Percentiles rank a stretch among this genome's conserved stretches.
Evolutionary conservation across 2,797 vertebrate genomes (phyloP).

Genomic region (Clamator glandarius): DNA sequence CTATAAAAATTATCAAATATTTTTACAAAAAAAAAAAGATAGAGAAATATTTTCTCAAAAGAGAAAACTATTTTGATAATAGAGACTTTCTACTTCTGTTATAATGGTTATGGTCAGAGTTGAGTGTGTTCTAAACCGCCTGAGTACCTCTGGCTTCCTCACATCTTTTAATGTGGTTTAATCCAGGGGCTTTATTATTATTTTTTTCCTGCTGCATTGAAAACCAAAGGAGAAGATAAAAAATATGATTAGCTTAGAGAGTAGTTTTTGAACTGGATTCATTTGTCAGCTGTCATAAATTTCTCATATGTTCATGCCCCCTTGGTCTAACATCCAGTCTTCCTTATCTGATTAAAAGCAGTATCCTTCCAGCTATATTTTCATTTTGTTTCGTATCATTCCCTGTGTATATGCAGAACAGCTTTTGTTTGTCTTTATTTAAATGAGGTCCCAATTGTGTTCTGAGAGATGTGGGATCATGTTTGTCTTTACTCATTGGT

Average conservation of each 20-base stretch:
- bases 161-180: background rate
- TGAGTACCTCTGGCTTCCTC: background rate
- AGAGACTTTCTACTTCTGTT: background rate
- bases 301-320: background rate
- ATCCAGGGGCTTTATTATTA: background rate
- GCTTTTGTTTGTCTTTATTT: background rate
- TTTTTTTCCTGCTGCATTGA: background rate
- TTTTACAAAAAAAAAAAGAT: background rate
- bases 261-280: slow-evolving; percentile 2
- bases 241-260: background rate
- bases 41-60: background rate
- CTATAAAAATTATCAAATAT: background rate
- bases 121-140: background rate
- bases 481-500: background rate
- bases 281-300: slow-evolving; percentile 25
- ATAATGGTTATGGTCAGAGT: background rate
- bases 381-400: background rate
- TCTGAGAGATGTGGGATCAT: background rate
- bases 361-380: background rate
- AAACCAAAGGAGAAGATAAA: background rate
- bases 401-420: background rate
- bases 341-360: slow-evolving; percentile 15
- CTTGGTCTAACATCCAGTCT: background rate
- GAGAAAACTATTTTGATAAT: background rate
- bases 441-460: background rate